phyloP scores from a whole-genome alignment of 2,888 invertebrate species.

The Epistrophe eligans region DNA sequence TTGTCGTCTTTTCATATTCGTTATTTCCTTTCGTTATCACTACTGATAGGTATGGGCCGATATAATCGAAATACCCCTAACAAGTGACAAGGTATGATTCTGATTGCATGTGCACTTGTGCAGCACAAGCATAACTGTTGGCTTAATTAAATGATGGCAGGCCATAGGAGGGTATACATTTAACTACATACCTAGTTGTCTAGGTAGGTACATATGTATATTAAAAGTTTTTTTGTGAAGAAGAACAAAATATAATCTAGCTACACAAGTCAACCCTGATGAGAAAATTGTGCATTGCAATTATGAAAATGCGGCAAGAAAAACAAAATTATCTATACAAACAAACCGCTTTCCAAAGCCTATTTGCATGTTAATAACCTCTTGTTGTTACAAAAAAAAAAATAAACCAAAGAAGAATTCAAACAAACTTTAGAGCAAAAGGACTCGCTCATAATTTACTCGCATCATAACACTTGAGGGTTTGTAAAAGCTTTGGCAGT shows the following conservation, averaged over 20 bases:
- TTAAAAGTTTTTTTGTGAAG: too few species aligned
- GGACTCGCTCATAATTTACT: conserved; percentile 36
- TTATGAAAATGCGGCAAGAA: not conserved
- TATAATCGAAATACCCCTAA: not conserved
- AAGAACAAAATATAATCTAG: too few species aligned
- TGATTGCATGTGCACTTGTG: not conserved
- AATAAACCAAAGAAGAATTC: not conserved
- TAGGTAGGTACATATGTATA: too few species aligned
- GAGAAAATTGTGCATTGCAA: not conserved
- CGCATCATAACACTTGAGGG: conserved; percentile 40
- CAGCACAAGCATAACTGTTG: not conserved
- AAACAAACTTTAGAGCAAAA: conserved; percentile 26
- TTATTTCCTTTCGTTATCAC: not conserved
- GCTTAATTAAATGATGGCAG: conserved; percentile 4
- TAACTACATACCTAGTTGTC: too few species aligned
- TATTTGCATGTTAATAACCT: conserved; percentile 73
- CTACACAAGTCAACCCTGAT: not conserved
- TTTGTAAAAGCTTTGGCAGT: conserved; percentile 56
- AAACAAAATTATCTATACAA: not conserved
- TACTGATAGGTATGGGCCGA: not conserved
- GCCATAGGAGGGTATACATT: not conserved
- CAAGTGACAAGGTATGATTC: too few species aligned
- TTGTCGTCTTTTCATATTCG: not conserved
- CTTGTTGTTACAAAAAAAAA: conserved; percentile 20
- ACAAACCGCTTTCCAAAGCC: conserved; percentile 38